These are phyloP conservation scores for Scaptomyza montana DNA, from an alignment of 1,140 invertebrate species.

Conservation along the genomic window DNA sequence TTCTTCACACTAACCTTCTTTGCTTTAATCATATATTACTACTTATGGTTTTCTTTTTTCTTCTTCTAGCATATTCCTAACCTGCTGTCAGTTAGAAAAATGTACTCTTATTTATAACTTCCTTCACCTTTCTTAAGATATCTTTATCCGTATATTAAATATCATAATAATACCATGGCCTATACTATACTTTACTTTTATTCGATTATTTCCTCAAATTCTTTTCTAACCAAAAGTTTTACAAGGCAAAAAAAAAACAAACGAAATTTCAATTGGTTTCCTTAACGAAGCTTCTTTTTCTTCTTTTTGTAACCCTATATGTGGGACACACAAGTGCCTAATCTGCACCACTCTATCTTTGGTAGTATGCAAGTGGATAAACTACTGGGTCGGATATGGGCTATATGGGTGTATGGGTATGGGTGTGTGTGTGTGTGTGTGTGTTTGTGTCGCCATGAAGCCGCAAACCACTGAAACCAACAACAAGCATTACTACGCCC, in stretches of 20 bases:
- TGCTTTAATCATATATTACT: no score
- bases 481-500: slow-evolving; percentile 2
- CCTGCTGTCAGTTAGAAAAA: no score
- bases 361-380: slow-evolving; percentile 9
- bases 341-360: slow-evolving; percentile 1
- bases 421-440: background rate
- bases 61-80: no score
- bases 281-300: background rate
- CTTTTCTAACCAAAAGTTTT: no score
- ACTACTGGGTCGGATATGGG: background rate
- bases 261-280: background rate
- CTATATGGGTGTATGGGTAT: background rate
- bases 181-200: background rate
- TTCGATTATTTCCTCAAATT: background rate
- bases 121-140: no score
- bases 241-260: no score
- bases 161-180: no score
- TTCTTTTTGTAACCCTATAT: background rate
- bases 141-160: no score
- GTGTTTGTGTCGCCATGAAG: slow-evolving; percentile 13
- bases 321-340: slow-evolving; percentile 16
- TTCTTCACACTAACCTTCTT: no score
- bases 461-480: slow-evolving; percentile 11
- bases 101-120: no score
- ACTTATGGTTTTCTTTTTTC: no score